Evolutionary conservation across 64 coral and sea anemone genomes (phyloP).

Genomic region (Actinia tenebrosa): DNA sequence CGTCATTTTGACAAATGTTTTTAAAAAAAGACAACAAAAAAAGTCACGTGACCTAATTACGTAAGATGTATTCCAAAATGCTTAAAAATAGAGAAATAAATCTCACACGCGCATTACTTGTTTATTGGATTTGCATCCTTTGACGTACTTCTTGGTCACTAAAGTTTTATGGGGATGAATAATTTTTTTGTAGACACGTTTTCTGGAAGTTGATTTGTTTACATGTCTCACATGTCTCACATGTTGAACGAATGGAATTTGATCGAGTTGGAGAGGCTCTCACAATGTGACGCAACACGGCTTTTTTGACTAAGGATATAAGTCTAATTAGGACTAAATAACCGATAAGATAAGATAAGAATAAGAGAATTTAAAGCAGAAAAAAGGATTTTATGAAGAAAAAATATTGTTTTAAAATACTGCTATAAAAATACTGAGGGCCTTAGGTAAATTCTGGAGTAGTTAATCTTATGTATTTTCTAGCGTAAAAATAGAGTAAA

Average conservation of each 20-base stretch:
- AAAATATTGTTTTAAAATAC: too few species aligned
- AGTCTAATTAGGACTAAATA: neutral
- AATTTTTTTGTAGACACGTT: neutral
- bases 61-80: too few species aligned
- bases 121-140: neutral
- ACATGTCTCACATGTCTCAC: neutral
- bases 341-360: too few species aligned
- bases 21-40: too few species aligned
- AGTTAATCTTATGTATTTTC: neutral
- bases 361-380: too few species aligned
- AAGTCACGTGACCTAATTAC: too few species aligned
- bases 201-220: neutral
- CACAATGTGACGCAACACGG: neutral
- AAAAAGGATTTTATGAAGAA: too few species aligned
- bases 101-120: neutral
- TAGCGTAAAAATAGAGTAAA: neutral
- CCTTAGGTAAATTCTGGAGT: neutral
- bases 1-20: too few species aligned
- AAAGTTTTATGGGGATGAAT: neutral
- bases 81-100: too few species aligned
- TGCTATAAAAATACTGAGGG: neutral
- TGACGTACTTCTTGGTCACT: neutral
- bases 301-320: neutral
- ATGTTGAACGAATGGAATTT: neutral
- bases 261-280: neutral